phyloP scores from a whole-genome alignment of 2,888 invertebrate genomes.

The Furcula furcula region DNA sequence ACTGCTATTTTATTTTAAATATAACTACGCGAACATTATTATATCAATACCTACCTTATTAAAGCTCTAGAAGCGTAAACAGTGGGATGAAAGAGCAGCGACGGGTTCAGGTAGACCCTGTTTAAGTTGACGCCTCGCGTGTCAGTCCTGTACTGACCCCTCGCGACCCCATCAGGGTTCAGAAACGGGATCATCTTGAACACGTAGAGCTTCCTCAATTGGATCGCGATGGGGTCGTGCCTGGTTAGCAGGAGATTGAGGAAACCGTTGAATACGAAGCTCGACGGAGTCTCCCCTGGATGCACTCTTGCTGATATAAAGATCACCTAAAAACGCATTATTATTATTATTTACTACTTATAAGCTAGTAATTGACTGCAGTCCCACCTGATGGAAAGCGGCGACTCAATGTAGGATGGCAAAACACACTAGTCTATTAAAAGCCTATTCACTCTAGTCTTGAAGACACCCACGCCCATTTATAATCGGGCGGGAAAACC shows the following conservation, averaged over 20 bases:
- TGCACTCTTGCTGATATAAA: conserved; percentile 95
- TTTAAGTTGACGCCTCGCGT: conserved; percentile 94
- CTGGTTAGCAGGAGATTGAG: conserved; percentile 88
- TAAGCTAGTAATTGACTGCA: too few species aligned
- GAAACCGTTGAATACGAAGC: conserved; percentile 94
- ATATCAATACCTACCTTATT: conserved; percentile 75
- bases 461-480: too few species aligned
- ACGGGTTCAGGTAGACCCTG: conserved; percentile 91
- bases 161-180: conserved; percentile 94
- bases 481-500: too few species aligned
- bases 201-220: conserved; percentile 88
- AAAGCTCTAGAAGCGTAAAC: conserved; percentile 92
- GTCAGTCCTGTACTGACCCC: conserved; percentile 93
- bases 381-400: too few species aligned
- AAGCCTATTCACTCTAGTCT: too few species aligned
- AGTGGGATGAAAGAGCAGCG: conserved; percentile 88
- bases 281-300: conserved; percentile 95
- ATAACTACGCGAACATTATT: too few species aligned
- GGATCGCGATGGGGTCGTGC: conserved; percentile 88
- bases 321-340: conserved; percentile 81
- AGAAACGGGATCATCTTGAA: conserved; percentile 95
- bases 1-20: too few species aligned
- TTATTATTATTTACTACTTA: too few species aligned
- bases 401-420: too few species aligned
- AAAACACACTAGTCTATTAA: too few species aligned